Base-by-base conservation (phyloP, 2,797 vertebrate genomes). In the Miichthys miiuy region DNA sequence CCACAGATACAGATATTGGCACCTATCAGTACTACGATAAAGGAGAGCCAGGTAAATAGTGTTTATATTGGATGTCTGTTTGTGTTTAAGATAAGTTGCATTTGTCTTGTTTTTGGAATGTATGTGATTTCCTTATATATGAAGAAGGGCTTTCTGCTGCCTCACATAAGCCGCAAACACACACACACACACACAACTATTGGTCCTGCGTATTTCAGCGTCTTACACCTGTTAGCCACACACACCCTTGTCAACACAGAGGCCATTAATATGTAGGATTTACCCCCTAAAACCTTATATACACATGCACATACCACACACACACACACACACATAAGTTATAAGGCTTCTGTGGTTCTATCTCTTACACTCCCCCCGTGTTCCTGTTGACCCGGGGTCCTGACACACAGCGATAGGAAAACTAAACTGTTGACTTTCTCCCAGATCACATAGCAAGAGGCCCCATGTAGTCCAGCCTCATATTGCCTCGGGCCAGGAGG, bases 11-110 rank as follows among this genome's bases (percentile, higher is more conserved):
- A 92, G 97, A 99, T 93, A 96, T 98, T 89, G 97, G 98, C 79
- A 95, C 96, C 87, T 96, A 97, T 92, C 97, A 97, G 92, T 97
- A 97, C 93, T 95, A 95, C 73, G 97, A 97, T 91, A 98, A 97
- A 95, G 97, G 96, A 83, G 96, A 98, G 79, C 66, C 95, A 96
- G 97, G 98, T 98, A 96, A 96, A 94, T 89, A 89, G 67, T 87
- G 88, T 93, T 89, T 92, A 85, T 93, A 89, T 94, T 92, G 90
- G 87, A 85, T 93, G 85, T 89, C 55, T 89, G 88, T 93, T 91
- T 93, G 86, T 86, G 62, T 90, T 91, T 89, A 75, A 92, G 91
- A 93, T 92, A 87, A 90, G 82, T 89, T 89, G 77, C 75, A 81
- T 93, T 91, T 92, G 87, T 84, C 81, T 92, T 91, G 81, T 89